These are phyloP conservation scores for Hemichromis elongatus DNA, from an alignment of 2,113 vertebrate species.

Conservation along the genomic window DNA sequence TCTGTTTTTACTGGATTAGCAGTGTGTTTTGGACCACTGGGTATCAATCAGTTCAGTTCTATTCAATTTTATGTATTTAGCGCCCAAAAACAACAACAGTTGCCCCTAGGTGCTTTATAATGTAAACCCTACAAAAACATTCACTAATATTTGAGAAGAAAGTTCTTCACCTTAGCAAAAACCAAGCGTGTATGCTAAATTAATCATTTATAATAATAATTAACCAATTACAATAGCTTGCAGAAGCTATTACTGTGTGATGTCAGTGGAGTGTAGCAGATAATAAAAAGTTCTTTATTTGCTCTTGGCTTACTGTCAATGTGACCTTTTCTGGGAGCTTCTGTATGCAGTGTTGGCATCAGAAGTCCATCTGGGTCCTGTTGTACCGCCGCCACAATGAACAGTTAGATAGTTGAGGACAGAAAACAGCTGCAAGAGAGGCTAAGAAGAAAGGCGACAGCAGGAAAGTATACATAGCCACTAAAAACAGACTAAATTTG, in stretches of 20 bases:
- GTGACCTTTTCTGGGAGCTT: neutral
- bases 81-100: neutral
- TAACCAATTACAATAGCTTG: neutral
- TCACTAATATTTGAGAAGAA: neutral
- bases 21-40: neutral
- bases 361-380: conserved; percentile 9
- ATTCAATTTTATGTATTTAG: neutral
- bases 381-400: neutral
- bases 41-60: neutral
- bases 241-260: neutral
- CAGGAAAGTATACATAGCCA: neutral
- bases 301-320: neutral
- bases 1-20: neutral
- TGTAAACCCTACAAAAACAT: neutral
- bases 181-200: neutral
- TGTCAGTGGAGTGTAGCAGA: neutral
- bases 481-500: neutral
- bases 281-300: neutral
- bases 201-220: neutral
- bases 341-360: neutral
- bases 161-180: neutral
- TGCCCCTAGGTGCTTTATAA: neutral
- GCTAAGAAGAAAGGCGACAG: conserved; percentile 6
- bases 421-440: neutral
- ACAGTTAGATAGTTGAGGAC: conserved; percentile 26